Conservation (phyloP, 2,888 invertebrate genomes). For the Himalopsyche kuldschensis region DNA sequence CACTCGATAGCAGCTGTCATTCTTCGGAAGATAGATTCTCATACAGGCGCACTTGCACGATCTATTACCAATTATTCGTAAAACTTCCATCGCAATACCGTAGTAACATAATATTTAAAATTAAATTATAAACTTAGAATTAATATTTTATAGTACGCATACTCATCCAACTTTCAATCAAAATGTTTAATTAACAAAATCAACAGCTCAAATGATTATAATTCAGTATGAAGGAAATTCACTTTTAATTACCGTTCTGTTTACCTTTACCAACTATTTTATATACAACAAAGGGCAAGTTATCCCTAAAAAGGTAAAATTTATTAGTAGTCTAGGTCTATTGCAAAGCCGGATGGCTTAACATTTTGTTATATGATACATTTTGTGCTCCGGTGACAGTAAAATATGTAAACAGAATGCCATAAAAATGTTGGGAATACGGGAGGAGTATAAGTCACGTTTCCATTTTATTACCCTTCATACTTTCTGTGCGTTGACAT, state of each 20-base stretch:
- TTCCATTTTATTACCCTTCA: slow-evolving; percentile 22
- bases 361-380: slow-evolving; percentile 1
- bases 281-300: background rate
- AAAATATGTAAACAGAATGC: slow-evolving; percentile 26
- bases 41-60: too few relatives aligned
- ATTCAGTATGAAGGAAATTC: background rate
- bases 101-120: too few relatives aligned
- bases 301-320: background rate
- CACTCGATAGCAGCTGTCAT: too few relatives aligned
- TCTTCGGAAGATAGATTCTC: too few relatives aligned
- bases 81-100: too few relatives aligned
- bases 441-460: slow-evolving; percentile 20
- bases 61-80: too few relatives aligned
- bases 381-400: background rate
- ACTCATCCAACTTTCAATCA: background rate
- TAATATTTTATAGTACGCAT: background rate
- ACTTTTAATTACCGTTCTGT: background rate
- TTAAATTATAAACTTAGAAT: too few relatives aligned
- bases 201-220: background rate
- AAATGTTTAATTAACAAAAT: background rate
- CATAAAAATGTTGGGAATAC: slow-evolving; percentile 15
- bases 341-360: background rate
- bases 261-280: background rate
- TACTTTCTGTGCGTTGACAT: slow-evolving; percentile 13
- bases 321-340: background rate